A percentile compares a stretch with the other conserved stretches of the same genome.
These are phyloP conservation scores for Pollachius pollachius DNA, from an alignment of 2,113 vertebrate species.

Conservation along the genomic window DNA sequence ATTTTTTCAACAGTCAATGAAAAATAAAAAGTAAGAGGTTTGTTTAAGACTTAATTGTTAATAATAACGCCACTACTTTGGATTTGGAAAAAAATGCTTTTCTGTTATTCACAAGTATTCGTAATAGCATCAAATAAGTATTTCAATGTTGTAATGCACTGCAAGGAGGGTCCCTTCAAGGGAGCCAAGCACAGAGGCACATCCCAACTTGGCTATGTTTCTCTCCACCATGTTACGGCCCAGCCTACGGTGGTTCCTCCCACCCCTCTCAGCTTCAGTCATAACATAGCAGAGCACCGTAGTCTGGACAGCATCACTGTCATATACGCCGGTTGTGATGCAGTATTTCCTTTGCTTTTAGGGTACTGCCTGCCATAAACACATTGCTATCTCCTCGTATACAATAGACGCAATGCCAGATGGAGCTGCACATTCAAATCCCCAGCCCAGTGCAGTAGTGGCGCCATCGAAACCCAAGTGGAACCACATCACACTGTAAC, in stretches of 20 bases:
- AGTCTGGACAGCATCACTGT: slow-evolving; percentile 66
- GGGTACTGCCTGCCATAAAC: slow-evolving; percentile 38
- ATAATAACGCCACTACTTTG: no score
- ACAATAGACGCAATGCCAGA: neutral
- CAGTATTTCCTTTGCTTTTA: slow-evolving; percentile 54
- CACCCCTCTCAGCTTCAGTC: slow-evolving; percentile 36
- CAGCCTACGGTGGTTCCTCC: neutral
- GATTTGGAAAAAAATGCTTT: no score
- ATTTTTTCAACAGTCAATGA: no score
- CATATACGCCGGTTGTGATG: slow-evolving; percentile 45
- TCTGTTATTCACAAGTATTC: no score
- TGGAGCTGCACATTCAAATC: neutral
- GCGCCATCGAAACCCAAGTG: neutral
- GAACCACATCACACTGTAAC: neutral
- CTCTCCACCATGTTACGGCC: slow-evolving; percentile 11
- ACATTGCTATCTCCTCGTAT: slow-evolving; percentile 20
- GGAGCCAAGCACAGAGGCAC: neutral
- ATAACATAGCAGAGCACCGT: slow-evolving; percentile 34
- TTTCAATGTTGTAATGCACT: no score
- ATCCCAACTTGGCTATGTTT: slow-evolving; percentile 26
- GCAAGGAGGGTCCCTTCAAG: no score
- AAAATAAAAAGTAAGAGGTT: no score
- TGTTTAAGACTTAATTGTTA: no score
- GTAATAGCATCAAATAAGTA: no score
- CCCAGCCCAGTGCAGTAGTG: no score